phyloP scores from a whole-genome alignment of 53 echinoderm and acorn worm species.

The Antedon mediterranea region DNA sequence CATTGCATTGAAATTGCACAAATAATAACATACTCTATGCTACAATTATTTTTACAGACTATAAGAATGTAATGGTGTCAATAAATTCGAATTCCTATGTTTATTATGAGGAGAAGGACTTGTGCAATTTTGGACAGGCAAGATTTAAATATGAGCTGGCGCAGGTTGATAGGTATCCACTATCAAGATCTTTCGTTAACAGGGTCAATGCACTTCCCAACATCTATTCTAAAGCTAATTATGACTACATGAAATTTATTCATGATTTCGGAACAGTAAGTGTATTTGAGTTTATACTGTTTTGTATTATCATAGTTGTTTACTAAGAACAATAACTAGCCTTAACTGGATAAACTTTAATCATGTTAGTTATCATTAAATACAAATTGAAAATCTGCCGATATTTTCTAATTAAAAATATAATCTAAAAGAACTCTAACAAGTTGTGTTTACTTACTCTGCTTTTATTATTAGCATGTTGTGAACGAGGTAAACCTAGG shows the following conservation, averaged over 20 bases:
- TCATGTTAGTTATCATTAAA: too few species aligned
- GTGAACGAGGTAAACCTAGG: neutral
- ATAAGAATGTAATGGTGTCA: neutral
- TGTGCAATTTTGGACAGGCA: neutral
- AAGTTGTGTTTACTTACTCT: too few species aligned
- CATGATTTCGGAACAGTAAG: neutral
- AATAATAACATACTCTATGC: neutral
- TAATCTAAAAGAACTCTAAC: too few species aligned
- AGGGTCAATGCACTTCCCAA: neutral
- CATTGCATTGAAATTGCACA: too few species aligned
- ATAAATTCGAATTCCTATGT: neutral
- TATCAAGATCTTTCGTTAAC: neutral
- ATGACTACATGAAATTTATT: neutral
- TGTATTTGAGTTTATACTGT: neutral
- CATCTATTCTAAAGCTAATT: neutral
- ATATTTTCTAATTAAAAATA: too few species aligned
- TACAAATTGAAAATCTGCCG: too few species aligned
- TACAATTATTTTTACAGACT: neutral
- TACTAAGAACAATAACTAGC: too few species aligned
- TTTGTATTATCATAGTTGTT: too few species aligned
- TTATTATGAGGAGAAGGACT: neutral
- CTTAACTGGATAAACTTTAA: too few species aligned
- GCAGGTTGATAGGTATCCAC: neutral
- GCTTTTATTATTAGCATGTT: neutral
- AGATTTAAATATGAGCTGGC: neutral